Percentiles rank a stretch among this genome's conserved stretches.
Evolutionary conservation across 2,797 vertebrate species (phyloP).

Genomic region (Acrossocheilus wenchowensis): DNA sequence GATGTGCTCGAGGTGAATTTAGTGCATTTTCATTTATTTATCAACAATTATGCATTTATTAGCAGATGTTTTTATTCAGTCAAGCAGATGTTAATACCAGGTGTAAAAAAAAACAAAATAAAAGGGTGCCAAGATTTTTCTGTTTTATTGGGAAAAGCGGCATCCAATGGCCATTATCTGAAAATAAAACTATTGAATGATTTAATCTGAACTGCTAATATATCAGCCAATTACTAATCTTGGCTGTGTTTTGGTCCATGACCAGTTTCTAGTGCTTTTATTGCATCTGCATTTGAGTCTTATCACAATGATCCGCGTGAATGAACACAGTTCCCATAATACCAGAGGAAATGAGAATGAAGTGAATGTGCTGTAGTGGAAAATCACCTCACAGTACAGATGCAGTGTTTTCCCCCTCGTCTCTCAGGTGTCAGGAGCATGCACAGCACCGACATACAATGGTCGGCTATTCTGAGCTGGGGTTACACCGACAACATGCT

Average conservation of each 20-base stretch:
- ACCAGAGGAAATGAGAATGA: background rate
- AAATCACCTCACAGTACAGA: background rate
- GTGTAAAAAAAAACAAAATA: background rate
- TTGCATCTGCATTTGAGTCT: background rate
- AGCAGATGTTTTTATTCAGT: background rate
- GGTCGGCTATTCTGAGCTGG: conserved; percentile 99
- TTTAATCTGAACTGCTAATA: background rate
- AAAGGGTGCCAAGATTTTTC: background rate
- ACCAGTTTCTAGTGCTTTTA: background rate
- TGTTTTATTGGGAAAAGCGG: background rate
- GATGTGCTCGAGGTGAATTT: background rate
- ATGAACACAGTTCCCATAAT: background rate
- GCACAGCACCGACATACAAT: conserved; percentile 98
- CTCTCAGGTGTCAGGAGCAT: conserved; percentile 93
- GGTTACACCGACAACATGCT: conserved; percentile 96
- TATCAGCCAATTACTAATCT: background rate
- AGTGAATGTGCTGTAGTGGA: background rate
- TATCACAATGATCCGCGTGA: background rate
- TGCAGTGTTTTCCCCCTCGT: background rate
- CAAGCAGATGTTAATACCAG: background rate
- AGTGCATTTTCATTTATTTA: background rate
- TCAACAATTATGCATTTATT: background rate
- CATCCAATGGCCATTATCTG: background rate
- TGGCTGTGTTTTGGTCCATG: background rate
- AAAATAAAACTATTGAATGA: background rate